Evolutionary conservation across 2,888 invertebrate genomes (phyloP), one percentile per base, ranked within the genome.

Genomic region (Bursaphelenchus okinawaensis): DNA sequence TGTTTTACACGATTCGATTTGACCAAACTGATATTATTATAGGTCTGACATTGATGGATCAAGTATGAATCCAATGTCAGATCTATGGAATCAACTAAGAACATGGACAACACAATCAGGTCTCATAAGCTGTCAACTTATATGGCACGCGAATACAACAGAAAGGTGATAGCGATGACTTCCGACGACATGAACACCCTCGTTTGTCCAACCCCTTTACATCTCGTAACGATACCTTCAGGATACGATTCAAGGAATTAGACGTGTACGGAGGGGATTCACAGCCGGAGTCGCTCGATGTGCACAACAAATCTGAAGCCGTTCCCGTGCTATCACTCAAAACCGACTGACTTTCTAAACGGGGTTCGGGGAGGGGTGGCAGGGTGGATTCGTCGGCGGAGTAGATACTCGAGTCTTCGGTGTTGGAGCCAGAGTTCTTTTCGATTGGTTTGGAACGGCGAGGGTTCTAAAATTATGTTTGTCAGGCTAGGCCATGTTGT

Each of bases 341-440:
- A 40, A 40, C 12, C 3, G 40, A 40, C 40, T 40, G 40, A 40
- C 40, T 40, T n/a, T 40, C 40, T 40, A 40, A 40, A 40, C 40
- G 40, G 2, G 40, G 40, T 40, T 40, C 40, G 12, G 40, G 40
- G n/a, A 40, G 40, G n/a, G 40, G 40, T 40, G 40, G 40, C 16
- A 40, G 40, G n/a, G 3, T 16, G 26, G 62, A 59, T 58, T 78
- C 78, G 56, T 80, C 80, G 51, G 78, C 78, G 7, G 79, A 79
- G 57, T 78, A 79, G 52, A 71, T 70, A 22, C 72, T 72, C 51
- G 69, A 69, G 64, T 79, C 79, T 58, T 79, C 79, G 7, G 77
- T 77, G 1, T 73, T 77, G 59, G 67, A 65, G 20, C 65, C 55
- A 56, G 63, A 28, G 62, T 61, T 27, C 62, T 57, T 65, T 4